Percentiles rank a stretch among this genome's conserved stretches.
Conservation (phyloP, 2,888 invertebrate species). For the Marasmarcha lunaedactyla region DNA sequence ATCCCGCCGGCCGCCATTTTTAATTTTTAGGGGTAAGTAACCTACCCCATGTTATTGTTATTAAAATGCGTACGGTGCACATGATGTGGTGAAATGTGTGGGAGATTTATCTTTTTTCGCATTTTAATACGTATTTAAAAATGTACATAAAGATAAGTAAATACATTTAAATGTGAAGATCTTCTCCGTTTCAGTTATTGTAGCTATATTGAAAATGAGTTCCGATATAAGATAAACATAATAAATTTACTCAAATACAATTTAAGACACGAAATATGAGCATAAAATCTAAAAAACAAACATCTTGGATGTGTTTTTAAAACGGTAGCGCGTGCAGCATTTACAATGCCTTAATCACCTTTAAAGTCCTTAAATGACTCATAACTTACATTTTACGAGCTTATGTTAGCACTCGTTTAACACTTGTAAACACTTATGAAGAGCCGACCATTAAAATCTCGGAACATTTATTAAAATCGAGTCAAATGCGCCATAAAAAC, state of each 20-base stretch:
- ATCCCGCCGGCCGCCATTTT: conserved; percentile 61
- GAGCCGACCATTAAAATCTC: conserved; percentile 33
- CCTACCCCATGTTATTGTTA: conserved; percentile 48
- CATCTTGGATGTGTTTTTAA: not conserved
- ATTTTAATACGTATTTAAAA: too few relatives aligned
- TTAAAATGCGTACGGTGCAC: conserved; percentile 28
- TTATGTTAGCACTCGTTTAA: not conserved
- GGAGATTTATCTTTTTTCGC: not conserved
- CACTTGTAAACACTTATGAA: conserved; percentile 46
- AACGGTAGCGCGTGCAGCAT: not conserved
- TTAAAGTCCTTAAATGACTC: conserved; percentile 1
- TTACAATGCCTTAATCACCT: not conserved
- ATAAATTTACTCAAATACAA: too few relatives aligned
- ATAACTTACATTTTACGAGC: conserved; percentile 1
- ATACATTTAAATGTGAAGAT: too few relatives aligned
- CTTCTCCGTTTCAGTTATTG: too few relatives aligned
- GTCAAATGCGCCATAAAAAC: conserved; percentile 49
- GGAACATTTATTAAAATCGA: conserved; percentile 23
- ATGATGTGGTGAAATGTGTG: not conserved
- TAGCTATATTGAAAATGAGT: too few relatives aligned
- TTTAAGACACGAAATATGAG: too few relatives aligned
- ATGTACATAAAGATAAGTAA: too few relatives aligned
- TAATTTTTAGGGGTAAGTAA: conserved; percentile 61
- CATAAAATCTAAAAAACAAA: not conserved
- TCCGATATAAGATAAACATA: too few relatives aligned